Evolutionary conservation across 64 coral and sea anemone genomes (phyloP), one percentile per base, ranked within the genome.

Genomic region (Pachyseris speciosa): DNA sequence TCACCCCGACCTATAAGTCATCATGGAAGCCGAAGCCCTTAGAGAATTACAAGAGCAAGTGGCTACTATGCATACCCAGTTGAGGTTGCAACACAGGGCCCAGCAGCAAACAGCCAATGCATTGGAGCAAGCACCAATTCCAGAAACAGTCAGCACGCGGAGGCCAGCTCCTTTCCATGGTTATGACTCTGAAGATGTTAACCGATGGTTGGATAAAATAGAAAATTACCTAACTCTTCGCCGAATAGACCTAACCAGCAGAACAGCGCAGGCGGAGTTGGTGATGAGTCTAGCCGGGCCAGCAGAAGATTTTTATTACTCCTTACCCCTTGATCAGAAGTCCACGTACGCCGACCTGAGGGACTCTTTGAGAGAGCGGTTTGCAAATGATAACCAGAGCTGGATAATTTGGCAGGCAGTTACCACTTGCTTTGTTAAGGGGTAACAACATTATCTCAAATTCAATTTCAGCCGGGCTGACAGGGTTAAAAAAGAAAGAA

Each of bases 171-270:
- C 43, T 12, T 88, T 88, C 31, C 85, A 88, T 58, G 86, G 69
- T 5, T 39, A 59, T 42, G 69, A 88, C 37, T 49, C 86, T 57
- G 86, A 88, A 30, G 69, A 74, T 50, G 69, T 50, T 20, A 49
- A 72, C 17, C 69, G 73, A 87, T 74, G 85, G 43, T 29, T 86
- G 7, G 34, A 27, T 29, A 86, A 42, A 51, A 69, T 86, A 31
- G 48, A 86, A 52, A 53, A 87, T 61, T 57, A 87, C 40, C 31
- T 87, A 28, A 72, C 19, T 1, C 30, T 87, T 29, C 69, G 73
- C 19, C 50, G 32, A 8, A 74, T 37, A 58, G 48, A 75, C 30
- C 25, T n/a, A 26, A 30, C 37, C 52, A 74, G 69, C 15, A 41
- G 65, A 9, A 73, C 49, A 43, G 52, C 69, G 24, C 32, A 31